Evolutionary conservation across 2,888 invertebrate species (phyloP).

Genomic region (Caenorhabditis uteleia): DNA sequence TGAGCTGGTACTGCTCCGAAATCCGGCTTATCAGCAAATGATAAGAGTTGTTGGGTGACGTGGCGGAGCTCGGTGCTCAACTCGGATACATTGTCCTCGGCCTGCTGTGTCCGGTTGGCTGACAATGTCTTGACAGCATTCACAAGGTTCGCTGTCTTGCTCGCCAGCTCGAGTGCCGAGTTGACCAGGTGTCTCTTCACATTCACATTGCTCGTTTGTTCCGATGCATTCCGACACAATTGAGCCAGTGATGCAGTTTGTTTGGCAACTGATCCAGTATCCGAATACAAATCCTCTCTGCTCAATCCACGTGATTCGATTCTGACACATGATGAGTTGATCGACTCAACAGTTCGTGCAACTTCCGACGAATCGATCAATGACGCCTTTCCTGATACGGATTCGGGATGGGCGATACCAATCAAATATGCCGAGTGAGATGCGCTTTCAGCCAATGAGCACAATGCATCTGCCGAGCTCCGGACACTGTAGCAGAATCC

Average conservation of each 20-base stretch:
- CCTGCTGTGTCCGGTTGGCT: conserved; percentile 73
- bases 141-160: conserved; percentile 90
- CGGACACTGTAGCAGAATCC: conserved; percentile 80
- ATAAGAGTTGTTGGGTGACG: conserved; percentile 88
- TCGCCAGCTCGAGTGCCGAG: conserved; percentile 94
- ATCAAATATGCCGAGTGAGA: conserved; percentile 92
- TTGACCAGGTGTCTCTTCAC: conserved; percentile 96
- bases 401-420: conserved; percentile 88
- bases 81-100: too few relatives aligned
- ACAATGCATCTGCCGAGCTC: conserved; percentile 85
- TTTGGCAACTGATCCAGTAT: conserved; percentile 89
- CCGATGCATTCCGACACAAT: conserved; percentile 89
- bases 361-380: conserved; percentile 87
- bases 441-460: conserved; percentile 88
- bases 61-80: conserved; percentile 84
- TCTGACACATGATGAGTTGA: conserved; percentile 83
- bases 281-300: conserved; percentile 52
- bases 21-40: conserved; percentile 91
- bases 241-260: conserved; percentile 94
- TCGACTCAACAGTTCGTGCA: conserved; percentile 86
- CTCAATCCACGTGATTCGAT: conserved; percentile 49
- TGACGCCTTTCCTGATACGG: conserved; percentile 82
- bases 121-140: conserved; percentile 88
- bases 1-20: conserved; percentile 90
- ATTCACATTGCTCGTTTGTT: conserved; percentile 82